phyloP scores from a whole-genome alignment of 2,888 invertebrate genomes.

The Ophioninae sp. region DNA sequence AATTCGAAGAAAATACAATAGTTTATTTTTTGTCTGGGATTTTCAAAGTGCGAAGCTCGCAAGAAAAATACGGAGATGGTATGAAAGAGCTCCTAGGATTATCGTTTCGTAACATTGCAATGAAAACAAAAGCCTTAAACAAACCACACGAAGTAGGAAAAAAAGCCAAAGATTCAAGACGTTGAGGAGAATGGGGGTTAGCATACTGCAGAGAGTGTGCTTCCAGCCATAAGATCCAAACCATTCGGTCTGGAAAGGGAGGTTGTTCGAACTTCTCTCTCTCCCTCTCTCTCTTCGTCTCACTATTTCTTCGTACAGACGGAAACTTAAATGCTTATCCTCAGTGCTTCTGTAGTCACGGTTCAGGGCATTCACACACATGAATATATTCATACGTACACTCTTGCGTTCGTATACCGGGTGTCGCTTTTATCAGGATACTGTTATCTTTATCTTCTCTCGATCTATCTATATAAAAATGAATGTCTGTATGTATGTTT shows the following conservation, averaged over 20 bases:
- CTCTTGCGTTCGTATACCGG: constrained; percentile 3
- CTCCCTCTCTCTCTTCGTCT: not conserved
- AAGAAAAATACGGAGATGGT: constrained; percentile 22
- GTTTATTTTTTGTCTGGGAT: constrained; percentile 43
- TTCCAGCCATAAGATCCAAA: constrained; percentile 36
- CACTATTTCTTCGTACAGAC: constrained; percentile 11
- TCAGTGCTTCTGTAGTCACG: constrained; percentile 40
- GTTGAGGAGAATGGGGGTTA: constrained; percentile 23
- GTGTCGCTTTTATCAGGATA: not conserved
- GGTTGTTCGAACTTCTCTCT: constrained; percentile 18
- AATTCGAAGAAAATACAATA: constrained; percentile 29
- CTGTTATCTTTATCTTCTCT: too few relatives aligned
- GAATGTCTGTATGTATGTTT: too few relatives aligned
- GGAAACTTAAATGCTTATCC: constrained; percentile 50
- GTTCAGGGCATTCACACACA: constrained; percentile 17
- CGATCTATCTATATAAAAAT: too few relatives aligned
- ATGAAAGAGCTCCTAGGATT: constrained; percentile 24
- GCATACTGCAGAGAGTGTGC: constrained; percentile 43
- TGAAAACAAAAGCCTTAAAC: constrained; percentile 41
- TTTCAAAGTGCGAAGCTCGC: constrained; percentile 13
- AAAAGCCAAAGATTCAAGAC: constrained; percentile 13
- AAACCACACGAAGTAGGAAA: constrained; percentile 37
- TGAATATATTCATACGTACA: constrained; percentile 2
- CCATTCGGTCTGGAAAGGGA: constrained; percentile 33
- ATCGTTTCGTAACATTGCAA: constrained; percentile 45